phyloP scores from a whole-genome alignment of 2,888 invertebrate genomes.

The Nemapogon koenigi region DNA sequence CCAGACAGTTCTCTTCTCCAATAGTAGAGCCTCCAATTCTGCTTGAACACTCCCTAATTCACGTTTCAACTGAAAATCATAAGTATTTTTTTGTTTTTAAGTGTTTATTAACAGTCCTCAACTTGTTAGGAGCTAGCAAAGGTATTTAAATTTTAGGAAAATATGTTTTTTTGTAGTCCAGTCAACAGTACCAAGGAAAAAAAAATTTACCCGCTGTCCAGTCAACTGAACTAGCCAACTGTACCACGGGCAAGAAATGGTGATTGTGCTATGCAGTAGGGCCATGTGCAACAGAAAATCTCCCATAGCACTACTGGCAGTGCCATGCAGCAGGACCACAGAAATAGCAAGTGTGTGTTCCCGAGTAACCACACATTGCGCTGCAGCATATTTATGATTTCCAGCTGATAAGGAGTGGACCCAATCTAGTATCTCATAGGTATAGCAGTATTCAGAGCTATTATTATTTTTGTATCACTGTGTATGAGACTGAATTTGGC shows the following conservation, averaged over 20 bases:
- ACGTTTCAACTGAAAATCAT: slow-evolving; percentile 35
- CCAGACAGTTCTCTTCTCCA: slow-evolving; percentile 56
- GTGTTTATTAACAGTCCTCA: not conserved
- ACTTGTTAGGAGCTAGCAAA: not conserved
- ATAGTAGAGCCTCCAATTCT: slow-evolving; percentile 44
- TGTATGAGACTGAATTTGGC: too few species aligned
- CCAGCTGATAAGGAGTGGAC: slow-evolving; percentile 4
- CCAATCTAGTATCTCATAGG: slow-evolving; percentile 7
- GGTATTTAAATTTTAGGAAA: not conserved
- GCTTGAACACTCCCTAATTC: slow-evolving; percentile 52
- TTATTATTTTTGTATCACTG: too few species aligned
- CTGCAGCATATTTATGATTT: not conserved
- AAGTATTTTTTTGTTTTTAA: slow-evolving; percentile 1
- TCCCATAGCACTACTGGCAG: too few species aligned
- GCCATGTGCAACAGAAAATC: not conserved
- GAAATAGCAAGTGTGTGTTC: slow-evolving; percentile 7
- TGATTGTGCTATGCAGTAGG: slow-evolving; percentile 2
- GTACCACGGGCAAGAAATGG: too few species aligned
- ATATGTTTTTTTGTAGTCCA: slow-evolving; percentile 4
- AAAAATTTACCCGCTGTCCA: not conserved
- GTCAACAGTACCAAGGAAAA: too few species aligned
- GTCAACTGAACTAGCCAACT: too few species aligned
- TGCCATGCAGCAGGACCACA: slow-evolving; percentile 4
- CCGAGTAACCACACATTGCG: too few species aligned
- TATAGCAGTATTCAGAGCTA: not conserved